Conservation (phyloP, 2,888 invertebrate genomes). For the Coelinius sp. region DNA sequence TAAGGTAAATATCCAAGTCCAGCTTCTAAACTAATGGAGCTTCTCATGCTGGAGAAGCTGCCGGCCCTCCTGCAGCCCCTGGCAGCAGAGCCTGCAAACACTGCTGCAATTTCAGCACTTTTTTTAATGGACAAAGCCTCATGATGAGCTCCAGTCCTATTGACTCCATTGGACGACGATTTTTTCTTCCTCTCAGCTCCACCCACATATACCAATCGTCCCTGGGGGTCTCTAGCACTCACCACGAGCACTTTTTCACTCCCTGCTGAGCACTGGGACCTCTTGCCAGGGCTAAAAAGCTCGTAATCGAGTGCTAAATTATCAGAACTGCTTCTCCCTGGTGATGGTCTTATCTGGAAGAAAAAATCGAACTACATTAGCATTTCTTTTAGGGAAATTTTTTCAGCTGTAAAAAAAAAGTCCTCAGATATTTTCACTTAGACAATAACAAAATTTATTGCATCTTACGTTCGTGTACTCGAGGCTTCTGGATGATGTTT, state of each 20-base stretch:
- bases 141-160: conserved; percentile 58
- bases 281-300: conserved; percentile 73
- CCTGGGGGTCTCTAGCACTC: conserved; percentile 71
- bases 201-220: conserved; percentile 71
- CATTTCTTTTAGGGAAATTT: background rate
- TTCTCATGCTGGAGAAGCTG: conserved; percentile 64
- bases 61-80: conserved; percentile 59
- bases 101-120: conserved; percentile 89
- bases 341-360: conserved; percentile 58
- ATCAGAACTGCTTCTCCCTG: conserved; percentile 72
- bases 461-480: conserved; percentile 65
- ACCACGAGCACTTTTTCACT: conserved; percentile 71
- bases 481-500: conserved; percentile 64
- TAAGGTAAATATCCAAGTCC: conserved; percentile 67
- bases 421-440: too few species aligned
- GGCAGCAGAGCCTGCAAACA: conserved; percentile 81
- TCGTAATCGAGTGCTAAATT: conserved; percentile 85
- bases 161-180: conserved; percentile 46
- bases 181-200: conserved; percentile 62
- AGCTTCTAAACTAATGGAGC: conserved; percentile 66
- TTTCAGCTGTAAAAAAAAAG: too few species aligned
- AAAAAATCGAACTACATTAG: background rate
- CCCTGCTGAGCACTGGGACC: conserved; percentile 57
- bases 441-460: conserved; percentile 10
- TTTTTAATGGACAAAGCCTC: conserved; percentile 89